A percentile compares a stretch with the other conserved stretches of the same genome.
phyloP scores from a whole-genome alignment of 2,888 invertebrate genomes.

The Cactoblastis cactorum region DNA sequence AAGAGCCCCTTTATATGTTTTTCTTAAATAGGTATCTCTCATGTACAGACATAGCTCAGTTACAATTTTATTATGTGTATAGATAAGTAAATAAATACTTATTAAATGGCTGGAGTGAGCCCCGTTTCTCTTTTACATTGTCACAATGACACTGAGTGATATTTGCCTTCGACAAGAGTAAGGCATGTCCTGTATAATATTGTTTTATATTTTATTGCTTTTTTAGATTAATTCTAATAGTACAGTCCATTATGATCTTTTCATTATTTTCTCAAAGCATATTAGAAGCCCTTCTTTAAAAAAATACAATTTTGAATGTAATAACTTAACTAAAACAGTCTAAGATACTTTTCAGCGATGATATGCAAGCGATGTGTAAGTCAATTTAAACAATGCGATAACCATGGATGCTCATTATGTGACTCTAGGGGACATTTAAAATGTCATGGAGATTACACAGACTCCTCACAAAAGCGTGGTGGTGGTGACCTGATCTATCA shows the following conservation, averaged over 20 bases:
- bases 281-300: neutral
- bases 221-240: neutral
- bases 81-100: too few relatives aligned
- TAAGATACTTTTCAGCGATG: constrained; percentile 28
- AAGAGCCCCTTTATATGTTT: too few relatives aligned
- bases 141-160: neutral
- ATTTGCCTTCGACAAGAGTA: neutral
- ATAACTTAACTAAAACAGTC: neutral
- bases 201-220: neutral
- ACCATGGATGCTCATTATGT: constrained; percentile 41
- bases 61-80: too few relatives aligned
- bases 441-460: neutral
- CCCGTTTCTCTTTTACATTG: neutral
- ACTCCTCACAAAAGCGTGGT: constrained; percentile 19
- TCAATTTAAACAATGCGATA: constrained; percentile 36
- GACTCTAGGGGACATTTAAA: constrained; percentile 28
- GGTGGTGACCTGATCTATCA: constrained; percentile 44
- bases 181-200: neutral
- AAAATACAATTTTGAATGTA: neutral
- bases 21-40: too few relatives aligned
- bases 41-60: too few relatives aligned
- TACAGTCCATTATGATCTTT: neutral
- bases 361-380: constrained; percentile 49
- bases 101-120: too few relatives aligned
- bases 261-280: neutral